A percentile compares a stretch with the other conserved stretches of the same genome.
Evolutionary conservation across 2,888 invertebrate genomes (phyloP).

Genomic region (Notodonta dromedarius): DNA sequence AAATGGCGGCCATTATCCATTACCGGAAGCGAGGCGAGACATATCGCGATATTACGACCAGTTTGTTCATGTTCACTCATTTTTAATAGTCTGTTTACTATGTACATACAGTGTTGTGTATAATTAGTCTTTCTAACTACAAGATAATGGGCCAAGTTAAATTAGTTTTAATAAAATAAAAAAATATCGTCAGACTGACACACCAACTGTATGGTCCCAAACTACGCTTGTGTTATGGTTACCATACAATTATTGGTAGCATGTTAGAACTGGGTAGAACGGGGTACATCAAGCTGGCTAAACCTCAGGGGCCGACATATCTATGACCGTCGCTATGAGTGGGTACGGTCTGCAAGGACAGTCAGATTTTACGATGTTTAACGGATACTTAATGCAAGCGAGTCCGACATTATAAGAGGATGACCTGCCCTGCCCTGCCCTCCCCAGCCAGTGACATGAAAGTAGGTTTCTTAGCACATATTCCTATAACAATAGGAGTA

Average conservation of each 20-base stretch:
- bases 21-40: background rate
- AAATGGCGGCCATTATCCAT: background rate
- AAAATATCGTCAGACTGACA: too few relatives aligned
- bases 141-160: background rate
- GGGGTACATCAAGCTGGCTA: too few relatives aligned
- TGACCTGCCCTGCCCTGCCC: background rate
- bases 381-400: background rate
- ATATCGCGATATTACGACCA: background rate
- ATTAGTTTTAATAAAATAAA: background rate
- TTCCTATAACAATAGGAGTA: constrained; percentile 31
- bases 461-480: constrained; percentile 10
- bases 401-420: background rate
- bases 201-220: too few relatives aligned
- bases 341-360: too few relatives aligned
- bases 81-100: constrained; percentile 1
- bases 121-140: background rate
- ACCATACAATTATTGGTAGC: too few relatives aligned
- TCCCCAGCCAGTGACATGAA: background rate
- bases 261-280: too few relatives aligned
- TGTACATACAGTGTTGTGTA: background rate
- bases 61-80: constrained; percentile 1
- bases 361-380: too few relatives aligned
- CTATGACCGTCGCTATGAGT: too few relatives aligned
- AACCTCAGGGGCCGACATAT: too few relatives aligned
- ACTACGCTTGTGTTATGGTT: too few relatives aligned